Evolutionary conservation across 2,113 vertebrate species (phyloP).

Genomic region (Tetrax tetrax): DNA sequence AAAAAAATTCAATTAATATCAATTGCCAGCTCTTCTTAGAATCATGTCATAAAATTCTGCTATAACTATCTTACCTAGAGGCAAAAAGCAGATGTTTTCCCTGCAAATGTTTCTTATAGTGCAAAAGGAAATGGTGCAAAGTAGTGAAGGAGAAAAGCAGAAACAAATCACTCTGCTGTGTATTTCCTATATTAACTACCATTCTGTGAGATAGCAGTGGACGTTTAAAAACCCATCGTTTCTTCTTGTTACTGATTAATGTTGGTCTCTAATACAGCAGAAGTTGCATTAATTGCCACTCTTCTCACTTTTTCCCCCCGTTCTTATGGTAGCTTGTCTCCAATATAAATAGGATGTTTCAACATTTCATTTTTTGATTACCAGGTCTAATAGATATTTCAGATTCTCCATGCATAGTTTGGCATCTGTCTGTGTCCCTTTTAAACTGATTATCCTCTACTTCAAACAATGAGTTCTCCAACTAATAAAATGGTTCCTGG

Average conservation of each 20-base stretch:
- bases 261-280: not conserved
- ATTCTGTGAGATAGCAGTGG: not conserved
- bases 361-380: not conserved
- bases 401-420: not conserved
- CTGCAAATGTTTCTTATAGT: not conserved
- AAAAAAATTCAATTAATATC: not conserved
- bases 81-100: not conserved
- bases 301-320: not conserved
- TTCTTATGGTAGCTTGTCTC: not conserved
- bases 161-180: not conserved
- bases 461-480: not conserved
- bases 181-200: not conserved
- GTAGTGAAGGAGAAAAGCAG: not conserved
- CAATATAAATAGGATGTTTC: not conserved
- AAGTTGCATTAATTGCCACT: conserved; percentile 10
- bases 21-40: not conserved
- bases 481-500: not conserved
- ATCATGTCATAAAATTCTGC: not conserved
- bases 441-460: conserved; percentile 19
- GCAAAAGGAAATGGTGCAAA: not conserved
- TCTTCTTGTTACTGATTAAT: not conserved
- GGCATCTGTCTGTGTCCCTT: not conserved
- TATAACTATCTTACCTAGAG: not conserved
- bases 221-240: not conserved
- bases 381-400: not conserved